These are phyloP conservation scores for Melanocharis versteri DNA, from an alignment of 2,113 vertebrate genomes.

Conservation along the genomic window DNA sequence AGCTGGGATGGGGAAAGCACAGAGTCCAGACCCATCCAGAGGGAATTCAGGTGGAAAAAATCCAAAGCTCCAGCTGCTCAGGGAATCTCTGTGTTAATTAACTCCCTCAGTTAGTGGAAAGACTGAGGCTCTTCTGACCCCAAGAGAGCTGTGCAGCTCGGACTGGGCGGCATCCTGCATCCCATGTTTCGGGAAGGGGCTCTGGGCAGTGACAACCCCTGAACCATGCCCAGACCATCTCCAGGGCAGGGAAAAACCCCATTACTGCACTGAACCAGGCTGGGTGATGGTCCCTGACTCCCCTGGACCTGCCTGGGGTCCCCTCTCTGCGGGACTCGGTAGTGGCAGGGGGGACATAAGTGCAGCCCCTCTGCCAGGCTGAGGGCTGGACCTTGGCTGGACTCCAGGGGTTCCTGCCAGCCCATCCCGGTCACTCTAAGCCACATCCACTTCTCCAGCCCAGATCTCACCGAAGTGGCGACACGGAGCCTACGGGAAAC, in stretches of 20 bases:
- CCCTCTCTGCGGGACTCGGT: background rate
- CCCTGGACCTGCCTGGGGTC: background rate
- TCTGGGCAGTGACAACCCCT: background rate
- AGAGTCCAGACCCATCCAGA: background rate
- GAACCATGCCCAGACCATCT: background rate
- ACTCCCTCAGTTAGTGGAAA: background rate
- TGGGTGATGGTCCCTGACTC: background rate
- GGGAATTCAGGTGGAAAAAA: background rate
- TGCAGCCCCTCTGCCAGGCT: background rate
- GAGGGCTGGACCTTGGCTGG: background rate
- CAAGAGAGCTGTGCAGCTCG: background rate
- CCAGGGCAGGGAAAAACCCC: background rate
- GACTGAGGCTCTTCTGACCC: background rate
- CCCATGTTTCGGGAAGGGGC: rapidly evolving
- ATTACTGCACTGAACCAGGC: background rate
- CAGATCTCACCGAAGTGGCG: rapidly evolving
- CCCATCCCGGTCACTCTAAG: background rate
- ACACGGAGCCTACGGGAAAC: rapidly evolving
- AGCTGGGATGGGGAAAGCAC: background rate
- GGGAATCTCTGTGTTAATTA: background rate
- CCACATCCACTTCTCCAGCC: background rate
- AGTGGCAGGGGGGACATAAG: background rate
- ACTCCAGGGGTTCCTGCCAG: background rate
- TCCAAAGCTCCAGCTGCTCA: background rate
- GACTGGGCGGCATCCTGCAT: background rate